Evolutionary conservation across 92 coral and sea anemone species (phyloP).

Genomic region (Muricea muricata): DNA sequence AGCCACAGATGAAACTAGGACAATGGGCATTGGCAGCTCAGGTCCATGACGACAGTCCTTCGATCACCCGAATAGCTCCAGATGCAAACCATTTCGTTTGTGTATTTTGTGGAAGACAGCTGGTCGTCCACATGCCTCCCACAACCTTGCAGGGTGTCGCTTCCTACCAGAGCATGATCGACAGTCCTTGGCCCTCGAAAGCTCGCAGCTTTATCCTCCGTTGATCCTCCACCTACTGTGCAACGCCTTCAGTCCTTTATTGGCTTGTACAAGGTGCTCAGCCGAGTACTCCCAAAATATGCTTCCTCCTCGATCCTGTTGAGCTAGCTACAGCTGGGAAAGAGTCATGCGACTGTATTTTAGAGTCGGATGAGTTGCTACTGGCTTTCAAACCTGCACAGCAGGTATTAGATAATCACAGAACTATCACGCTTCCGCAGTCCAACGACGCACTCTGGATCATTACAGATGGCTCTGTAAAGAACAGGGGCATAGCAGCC

Average conservation of each 20-base stretch:
- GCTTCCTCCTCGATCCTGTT: constrained; percentile 39
- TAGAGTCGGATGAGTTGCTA: constrained; percentile 28
- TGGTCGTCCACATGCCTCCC: constrained; percentile 36
- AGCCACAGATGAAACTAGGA: constrained; percentile 22
- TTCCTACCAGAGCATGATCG: constrained; percentile 31
- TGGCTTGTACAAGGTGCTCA: constrained; percentile 44
- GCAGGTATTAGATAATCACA: constrained; percentile 28
- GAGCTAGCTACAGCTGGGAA: constrained; percentile 29
- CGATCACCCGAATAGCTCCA: neutral
- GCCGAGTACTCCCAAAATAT: constrained; percentile 37
- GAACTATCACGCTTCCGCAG: constrained; percentile 36
- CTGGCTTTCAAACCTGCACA: constrained; percentile 28
- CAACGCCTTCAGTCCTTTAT: constrained; percentile 53
- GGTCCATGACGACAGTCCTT: constrained; percentile 7
- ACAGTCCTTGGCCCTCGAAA: constrained; percentile 29
- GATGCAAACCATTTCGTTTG: neutral
- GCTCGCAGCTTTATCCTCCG: constrained; percentile 52
- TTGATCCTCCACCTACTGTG: constrained; percentile 30
- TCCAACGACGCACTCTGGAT: constrained; percentile 19
- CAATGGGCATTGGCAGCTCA: constrained; percentile 39
- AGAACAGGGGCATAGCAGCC: constrained; percentile 56
- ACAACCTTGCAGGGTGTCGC: constrained; percentile 24
- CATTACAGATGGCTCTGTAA: constrained; percentile 62
- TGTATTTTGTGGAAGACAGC: constrained; percentile 56
- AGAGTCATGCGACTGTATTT: constrained; percentile 4